These are phyloP conservation scores for Boulengeromyrus knoepffleri DNA, from an alignment of 2,113 vertebrate genomes.

Conservation along the genomic window DNA sequence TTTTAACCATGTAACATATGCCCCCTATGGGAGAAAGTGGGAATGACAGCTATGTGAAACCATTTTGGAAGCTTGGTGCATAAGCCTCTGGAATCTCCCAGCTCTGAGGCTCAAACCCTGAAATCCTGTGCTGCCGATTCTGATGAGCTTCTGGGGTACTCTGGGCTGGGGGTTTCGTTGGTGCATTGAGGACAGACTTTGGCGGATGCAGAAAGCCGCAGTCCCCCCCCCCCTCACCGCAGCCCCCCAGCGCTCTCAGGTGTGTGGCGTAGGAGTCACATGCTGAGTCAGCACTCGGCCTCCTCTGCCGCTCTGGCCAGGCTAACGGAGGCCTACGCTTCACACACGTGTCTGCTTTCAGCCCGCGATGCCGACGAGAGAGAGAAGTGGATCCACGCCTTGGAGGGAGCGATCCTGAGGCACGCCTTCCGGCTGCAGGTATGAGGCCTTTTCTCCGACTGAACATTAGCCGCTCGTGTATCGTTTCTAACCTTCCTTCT, in stretches of 20 bases:
- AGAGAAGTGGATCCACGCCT: slow-evolving; percentile 98
- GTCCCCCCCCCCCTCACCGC: background rate
- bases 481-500: background rate
- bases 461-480: background rate
- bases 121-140: background rate
- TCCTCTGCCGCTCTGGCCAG: slow-evolving; percentile 24
- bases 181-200: background rate
- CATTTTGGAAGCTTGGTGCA: background rate
- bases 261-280: background rate
- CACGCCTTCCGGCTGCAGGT: slow-evolving; percentile 91
- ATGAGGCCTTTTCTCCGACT: slow-evolving; percentile 33
- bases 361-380: slow-evolving; percentile 96
- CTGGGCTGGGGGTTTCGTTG: background rate
- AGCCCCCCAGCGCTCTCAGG: background rate
- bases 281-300: background rate
- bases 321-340: background rate
- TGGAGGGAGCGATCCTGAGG: slow-evolving; percentile 97
- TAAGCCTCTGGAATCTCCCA: background rate
- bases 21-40: background rate
- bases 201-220: background rate
- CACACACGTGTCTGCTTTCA: slow-evolving; percentile 38
- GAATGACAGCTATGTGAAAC: background rate
- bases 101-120: background rate
- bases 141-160: background rate
- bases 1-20: background rate